Base-by-base conservation (phyloP, 2,888 invertebrate genomes). In the Synanthedon myopaeformis region DNA sequence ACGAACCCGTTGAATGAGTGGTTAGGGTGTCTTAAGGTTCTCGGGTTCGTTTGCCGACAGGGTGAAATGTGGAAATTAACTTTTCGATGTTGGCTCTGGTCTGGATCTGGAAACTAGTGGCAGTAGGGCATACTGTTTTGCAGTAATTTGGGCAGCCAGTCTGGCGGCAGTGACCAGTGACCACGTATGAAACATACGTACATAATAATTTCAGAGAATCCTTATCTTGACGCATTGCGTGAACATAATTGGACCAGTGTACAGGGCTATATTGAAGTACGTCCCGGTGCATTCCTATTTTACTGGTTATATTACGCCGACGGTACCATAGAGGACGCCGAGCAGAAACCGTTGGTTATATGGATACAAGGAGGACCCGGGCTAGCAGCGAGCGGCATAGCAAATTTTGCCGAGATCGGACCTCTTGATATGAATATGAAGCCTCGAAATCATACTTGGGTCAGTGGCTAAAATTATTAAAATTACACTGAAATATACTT, bases 321-420 rank as follows among this genome's bases (percentile, higher is more conserved):
- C 14, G 91, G 92, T 0, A 88, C 89, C 52, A 89, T 89, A 0
- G 58, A 69, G 3, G 88, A 85, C 4, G 73, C 90, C 79, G 41
- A 91, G 11, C 84, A 86, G 28, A 84, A 85, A 54, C 96, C 96
- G 0, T 75, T 96, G 6, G 86, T 95, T 49, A 92, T 97, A 67
- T 96, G 96, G 96, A 88, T 96, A 17, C 93, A 96, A 89, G 96
- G 96, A 23, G 96, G 96, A 0, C 96, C 96, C 0, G 96, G 90
- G 0, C 91, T 91, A n/a, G 93, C 94, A 0, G 92, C 94, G 2
- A 92, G 92, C n/a, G 94, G 94, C 0, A 92, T 92, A 71, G 96
- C 95, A 12, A 96, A 96, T 72, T 96, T 97, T 71, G 91, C 91
- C 59, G 95, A 96, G 80, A 80, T 96, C 50, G 96, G 96, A 0